Percentiles rank a stretch among this genome's conserved stretches.
Conservation (phyloP, 2,113 vertebrate species). For the Rissa tridactyla region DNA sequence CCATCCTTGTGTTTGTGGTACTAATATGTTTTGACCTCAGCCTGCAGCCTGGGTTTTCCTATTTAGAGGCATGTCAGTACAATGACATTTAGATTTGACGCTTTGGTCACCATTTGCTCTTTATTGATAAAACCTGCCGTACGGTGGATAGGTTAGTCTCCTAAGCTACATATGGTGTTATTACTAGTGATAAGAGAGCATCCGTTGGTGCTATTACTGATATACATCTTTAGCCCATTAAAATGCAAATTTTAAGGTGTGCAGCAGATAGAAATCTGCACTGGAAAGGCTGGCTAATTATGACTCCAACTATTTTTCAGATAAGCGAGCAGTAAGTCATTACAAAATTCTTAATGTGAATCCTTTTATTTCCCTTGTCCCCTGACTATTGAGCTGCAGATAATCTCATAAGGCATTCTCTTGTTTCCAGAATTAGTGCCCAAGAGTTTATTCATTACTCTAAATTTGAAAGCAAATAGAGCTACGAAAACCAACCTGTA, state of each 20-base stretch:
- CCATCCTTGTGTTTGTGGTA: background rate
- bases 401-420: slow-evolving; percentile 50
- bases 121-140: slow-evolving; percentile 13
- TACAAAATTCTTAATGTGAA: slow-evolving; percentile 61
- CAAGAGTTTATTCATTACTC: slow-evolving; percentile 43
- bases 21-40: background rate
- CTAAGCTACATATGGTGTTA: slow-evolving; percentile 32
- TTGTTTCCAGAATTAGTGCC: slow-evolving; percentile 34
- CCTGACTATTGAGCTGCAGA: slow-evolving; percentile 47
- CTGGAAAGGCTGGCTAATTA: slow-evolving; percentile 58
- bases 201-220: slow-evolving; percentile 46
- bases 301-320: slow-evolving; percentile 64
- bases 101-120: slow-evolving; percentile 13
- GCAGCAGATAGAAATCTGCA: slow-evolving; percentile 62
- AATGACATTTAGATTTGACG: slow-evolving; percentile 29
- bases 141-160: background rate
- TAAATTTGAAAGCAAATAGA: slow-evolving; percentile 39
- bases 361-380: slow-evolving; percentile 56
- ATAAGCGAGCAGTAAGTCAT: slow-evolving; percentile 67
- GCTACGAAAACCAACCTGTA: background rate
- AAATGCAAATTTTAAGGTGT: slow-evolving; percentile 72
- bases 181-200: slow-evolving; percentile 46
- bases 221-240: slow-evolving; percentile 69
- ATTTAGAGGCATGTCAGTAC: slow-evolving; percentile 6
- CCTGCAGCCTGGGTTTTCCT: slow-evolving; percentile 1